Evolutionary conservation across 1,140 invertebrate species (phyloP).

Genomic region (Dreissena polymorpha): DNA sequence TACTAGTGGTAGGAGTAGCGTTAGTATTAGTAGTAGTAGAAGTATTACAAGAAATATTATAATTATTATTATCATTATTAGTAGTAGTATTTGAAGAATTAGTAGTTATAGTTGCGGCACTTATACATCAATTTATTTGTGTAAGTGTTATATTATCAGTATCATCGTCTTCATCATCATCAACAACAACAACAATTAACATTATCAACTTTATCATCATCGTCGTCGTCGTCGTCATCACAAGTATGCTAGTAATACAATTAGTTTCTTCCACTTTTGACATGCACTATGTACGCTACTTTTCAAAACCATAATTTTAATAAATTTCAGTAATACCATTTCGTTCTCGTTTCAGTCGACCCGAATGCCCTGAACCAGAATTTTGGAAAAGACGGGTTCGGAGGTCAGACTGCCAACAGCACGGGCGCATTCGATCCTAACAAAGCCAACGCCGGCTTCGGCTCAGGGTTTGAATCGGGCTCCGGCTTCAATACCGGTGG

Average conservation of each 20-base stretch:
- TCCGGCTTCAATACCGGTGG: conserved; percentile 32
- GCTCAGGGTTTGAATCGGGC: conserved; percentile 9
- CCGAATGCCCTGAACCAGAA: conserved; percentile 36
- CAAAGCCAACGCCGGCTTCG: conserved; percentile 30
- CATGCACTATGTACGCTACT: neutral
- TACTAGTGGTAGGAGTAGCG: neutral
- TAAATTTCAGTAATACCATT: neutral
- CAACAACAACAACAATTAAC: no score
- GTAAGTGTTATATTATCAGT: no score
- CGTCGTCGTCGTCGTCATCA: neutral
- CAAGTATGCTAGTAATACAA: neutral
- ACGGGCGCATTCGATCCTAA: conserved; percentile 33
- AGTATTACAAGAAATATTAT: no score
- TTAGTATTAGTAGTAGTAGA: no score
- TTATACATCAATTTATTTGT: no score
- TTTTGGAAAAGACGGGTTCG: conserved; percentile 25
- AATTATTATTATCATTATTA: no score
- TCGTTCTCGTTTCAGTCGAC: conserved; percentile 7
- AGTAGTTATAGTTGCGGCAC: no score
- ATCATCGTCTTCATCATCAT: no score
- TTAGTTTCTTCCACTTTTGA: neutral
- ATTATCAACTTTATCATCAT: no score
- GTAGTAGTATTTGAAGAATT: no score
- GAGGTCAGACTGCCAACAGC: neutral
- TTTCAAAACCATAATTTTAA: neutral